A percentile compares a stretch with the other conserved stretches of the same genome.
phyloP scores from a whole-genome alignment of 2,113 vertebrate genomes.

The Epinephelus cyanopodus region DNA sequence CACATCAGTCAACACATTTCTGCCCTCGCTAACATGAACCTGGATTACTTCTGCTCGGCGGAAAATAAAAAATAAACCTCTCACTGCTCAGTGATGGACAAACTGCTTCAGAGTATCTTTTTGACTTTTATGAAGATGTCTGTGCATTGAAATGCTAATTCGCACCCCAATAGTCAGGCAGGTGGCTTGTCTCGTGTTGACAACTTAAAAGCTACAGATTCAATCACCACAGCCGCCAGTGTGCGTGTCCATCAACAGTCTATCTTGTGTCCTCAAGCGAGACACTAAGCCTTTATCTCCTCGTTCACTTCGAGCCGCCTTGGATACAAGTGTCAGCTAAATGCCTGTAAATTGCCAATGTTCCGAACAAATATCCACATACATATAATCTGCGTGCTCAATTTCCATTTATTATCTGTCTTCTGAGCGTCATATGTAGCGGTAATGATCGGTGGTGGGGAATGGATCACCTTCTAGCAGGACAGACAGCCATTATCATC shows the following conservation, averaged over 20 bases:
- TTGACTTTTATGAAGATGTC: constrained; percentile 37
- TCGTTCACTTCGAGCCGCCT: neutral
- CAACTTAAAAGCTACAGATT: constrained; percentile 56
- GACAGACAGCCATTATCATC: constrained; percentile 36
- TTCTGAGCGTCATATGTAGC: constrained; percentile 14
- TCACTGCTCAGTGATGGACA: constrained; percentile 29
- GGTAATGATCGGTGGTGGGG: constrained; percentile 1
- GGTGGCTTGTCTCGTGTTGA: constrained; percentile 43
- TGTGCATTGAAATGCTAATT: constrained; percentile 46
- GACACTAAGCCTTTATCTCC: constrained; percentile 33
- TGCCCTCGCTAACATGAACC: neutral
- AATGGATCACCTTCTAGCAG: constrained; percentile 28
- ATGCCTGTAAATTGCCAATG: constrained; percentile 40
- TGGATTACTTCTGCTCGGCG: constrained; percentile 11
- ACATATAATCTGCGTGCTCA: neutral
- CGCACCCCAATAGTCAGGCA: constrained; percentile 38
- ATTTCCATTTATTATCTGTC: constrained; percentile 27
- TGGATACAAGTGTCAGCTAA: constrained; percentile 5
- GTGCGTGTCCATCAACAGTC: constrained; percentile 46
- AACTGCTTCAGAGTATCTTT: constrained; percentile 30
- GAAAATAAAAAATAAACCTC: constrained; percentile 12
- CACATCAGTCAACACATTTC: constrained; percentile 32
- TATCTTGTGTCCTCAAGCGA: constrained; percentile 32
- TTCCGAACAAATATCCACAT: constrained; percentile 4
- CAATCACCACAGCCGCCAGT: constrained; percentile 34